These are phyloP conservation scores for Spicauda simplicius DNA, from an alignment of 2,888 invertebrate genomes.

Conservation along the genomic window DNA sequence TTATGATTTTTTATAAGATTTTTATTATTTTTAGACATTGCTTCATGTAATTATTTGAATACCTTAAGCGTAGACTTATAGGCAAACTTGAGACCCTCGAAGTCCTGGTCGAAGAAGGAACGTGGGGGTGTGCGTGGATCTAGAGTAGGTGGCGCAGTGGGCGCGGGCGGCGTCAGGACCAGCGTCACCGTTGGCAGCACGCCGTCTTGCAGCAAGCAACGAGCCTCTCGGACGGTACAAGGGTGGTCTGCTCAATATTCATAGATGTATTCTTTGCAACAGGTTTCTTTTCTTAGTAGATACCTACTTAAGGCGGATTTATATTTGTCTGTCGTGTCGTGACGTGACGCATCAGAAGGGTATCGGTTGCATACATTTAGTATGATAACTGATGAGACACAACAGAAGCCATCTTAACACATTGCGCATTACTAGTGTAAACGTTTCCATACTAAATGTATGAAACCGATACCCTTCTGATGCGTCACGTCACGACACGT, in stretches of 20 bases:
- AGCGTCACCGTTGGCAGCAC: slow-evolving; percentile 71
- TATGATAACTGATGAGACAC: no score
- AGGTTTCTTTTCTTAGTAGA: background rate
- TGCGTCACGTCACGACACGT: no score
- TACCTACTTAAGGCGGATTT: no score
- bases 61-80: slow-evolving; percentile 74
- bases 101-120: slow-evolving; percentile 70
- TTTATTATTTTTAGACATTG: no score
- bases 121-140: slow-evolving; percentile 57
- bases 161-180: slow-evolving; percentile 58
- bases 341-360: no score
- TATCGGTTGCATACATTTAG: no score
- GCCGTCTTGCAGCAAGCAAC: slow-evolving; percentile 72
- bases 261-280: background rate
- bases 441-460: no score
- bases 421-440: no score
- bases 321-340: no score
- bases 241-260: slow-evolving; percentile 64
- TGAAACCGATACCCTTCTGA: no score
- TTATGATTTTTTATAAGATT: no score
- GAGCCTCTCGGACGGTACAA: slow-evolving; percentile 73
- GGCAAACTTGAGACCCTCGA: slow-evolving; percentile 68
- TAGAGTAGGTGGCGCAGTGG: slow-evolving; percentile 49
- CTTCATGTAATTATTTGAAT: background rate
- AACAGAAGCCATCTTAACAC: no score